phyloP scores from a whole-genome alignment of 2,113 vertebrate species.

The Erythrocebus patas region DNA sequence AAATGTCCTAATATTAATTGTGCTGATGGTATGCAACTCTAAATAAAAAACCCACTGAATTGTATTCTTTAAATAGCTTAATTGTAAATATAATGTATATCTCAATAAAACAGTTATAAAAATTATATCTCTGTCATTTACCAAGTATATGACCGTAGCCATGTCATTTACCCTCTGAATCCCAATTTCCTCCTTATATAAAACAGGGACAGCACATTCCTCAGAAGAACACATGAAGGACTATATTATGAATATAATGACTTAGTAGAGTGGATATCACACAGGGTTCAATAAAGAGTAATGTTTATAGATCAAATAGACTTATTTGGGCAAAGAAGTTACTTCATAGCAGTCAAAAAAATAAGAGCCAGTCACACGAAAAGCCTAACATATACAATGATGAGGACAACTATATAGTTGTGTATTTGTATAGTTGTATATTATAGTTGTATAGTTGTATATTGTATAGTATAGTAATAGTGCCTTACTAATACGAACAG shows the following conservation, averaged over 20 bases:
- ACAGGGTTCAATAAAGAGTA: background rate
- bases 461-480: background rate
- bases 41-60: background rate
- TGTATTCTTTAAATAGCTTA: slow-evolving; percentile 1
- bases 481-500: background rate
- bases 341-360: slow-evolving; percentile 29
- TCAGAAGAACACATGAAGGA: background rate
- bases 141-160: background rate
- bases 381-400: background rate
- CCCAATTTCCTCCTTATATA: slow-evolving; percentile 42
- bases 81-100: too few species aligned
- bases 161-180: background rate
- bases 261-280: background rate
- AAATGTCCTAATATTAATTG: slow-evolving; percentile 27
- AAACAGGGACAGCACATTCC: background rate
- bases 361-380: background rate
- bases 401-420: background rate
- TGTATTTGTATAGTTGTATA: too few species aligned
- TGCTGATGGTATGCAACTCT: background rate
- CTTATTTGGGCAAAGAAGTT: background rate
- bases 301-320: slow-evolving; percentile 20
- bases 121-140: background rate
- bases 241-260: background rate
- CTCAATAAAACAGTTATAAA: slow-evolving; percentile 21
- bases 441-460: too few species aligned